Evolutionary conservation across 2,888 invertebrate species (phyloP).

Genomic region (Trichogramma dendrolimi): DNA sequence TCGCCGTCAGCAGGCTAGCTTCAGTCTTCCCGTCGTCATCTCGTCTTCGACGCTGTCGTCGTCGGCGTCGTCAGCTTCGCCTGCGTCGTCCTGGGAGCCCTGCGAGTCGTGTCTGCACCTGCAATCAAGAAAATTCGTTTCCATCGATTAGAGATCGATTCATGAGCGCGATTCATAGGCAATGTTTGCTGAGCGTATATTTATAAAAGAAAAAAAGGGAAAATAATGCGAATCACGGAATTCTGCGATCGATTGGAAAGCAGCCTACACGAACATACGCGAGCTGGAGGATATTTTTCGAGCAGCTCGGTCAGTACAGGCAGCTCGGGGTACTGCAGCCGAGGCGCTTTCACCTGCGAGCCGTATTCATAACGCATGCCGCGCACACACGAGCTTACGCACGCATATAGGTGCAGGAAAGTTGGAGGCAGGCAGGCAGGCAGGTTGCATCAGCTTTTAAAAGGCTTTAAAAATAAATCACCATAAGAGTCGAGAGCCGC

Average conservation of each 20-base stretch:
- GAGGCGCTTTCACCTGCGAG: conserved; percentile 15
- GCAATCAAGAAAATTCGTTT: too few species aligned
- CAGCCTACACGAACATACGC: too few species aligned
- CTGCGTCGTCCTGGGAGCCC: too few species aligned
- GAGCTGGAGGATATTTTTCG: too few species aligned
- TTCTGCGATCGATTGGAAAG: neutral
- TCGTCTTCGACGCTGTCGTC: too few species aligned
- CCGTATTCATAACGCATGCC: neutral
- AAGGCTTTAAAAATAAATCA: neutral
- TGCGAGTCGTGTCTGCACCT: too few species aligned
- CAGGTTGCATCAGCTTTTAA: neutral
- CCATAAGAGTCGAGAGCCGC: neutral
- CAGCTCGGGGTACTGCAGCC: neutral
- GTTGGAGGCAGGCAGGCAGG: neutral
- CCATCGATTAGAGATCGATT: too few species aligned
- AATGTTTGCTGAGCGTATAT: too few species aligned
- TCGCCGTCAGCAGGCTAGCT: too few species aligned
- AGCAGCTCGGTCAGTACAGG: neutral
- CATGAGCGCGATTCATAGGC: too few species aligned
- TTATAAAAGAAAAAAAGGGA: conserved; percentile 5
- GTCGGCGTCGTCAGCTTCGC: too few species aligned
- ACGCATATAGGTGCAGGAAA: neutral
- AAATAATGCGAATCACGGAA: neutral
- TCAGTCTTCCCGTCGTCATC: too few species aligned
- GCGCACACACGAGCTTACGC: neutral